Evolutionary conservation across 1,140 invertebrate genomes (phyloP).

Genomic region (Brachionus rotundiformis): DNA sequence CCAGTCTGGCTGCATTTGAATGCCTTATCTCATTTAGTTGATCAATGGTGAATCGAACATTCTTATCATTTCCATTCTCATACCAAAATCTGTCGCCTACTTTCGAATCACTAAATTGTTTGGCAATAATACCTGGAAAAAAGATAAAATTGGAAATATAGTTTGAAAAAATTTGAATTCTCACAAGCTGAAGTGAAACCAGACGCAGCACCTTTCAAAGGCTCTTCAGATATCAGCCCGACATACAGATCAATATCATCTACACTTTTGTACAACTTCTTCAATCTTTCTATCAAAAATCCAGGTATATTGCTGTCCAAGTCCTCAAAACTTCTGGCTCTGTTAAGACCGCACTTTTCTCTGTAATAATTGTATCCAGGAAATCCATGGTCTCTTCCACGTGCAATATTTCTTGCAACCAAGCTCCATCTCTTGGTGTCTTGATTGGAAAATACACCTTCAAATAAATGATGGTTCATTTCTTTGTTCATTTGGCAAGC

Average conservation of each 20-base stretch:
- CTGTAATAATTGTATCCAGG: slow-evolving; percentile 86
- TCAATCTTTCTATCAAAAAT: background rate
- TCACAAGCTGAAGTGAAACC: slow-evolving; percentile 89
- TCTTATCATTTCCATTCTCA: slow-evolving; percentile 66
- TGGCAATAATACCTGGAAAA: slow-evolving; percentile 72
- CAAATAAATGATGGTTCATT: slow-evolving; percentile 28
- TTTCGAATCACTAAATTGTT: slow-evolving; percentile 84
- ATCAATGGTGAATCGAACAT: background rate
- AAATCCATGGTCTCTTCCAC: slow-evolving; percentile 88
- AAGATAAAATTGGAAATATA: no score
- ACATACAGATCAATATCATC: slow-evolving; percentile 56
- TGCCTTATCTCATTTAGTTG: background rate
- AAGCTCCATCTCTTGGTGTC: slow-evolving; percentile 62
- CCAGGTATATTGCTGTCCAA: slow-evolving; percentile 67
- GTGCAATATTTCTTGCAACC: slow-evolving; percentile 92
- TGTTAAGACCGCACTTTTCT: slow-evolving; percentile 73
- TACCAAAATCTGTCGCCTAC: slow-evolving; percentile 95
- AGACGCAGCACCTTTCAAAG: slow-evolving; percentile 79
- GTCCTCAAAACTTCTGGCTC: background rate
- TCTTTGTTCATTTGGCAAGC: background rate
- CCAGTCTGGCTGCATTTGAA: slow-evolving; percentile 24
- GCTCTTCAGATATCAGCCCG: slow-evolving; percentile 78
- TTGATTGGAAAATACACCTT: background rate
- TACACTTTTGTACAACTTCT: slow-evolving; percentile 46
- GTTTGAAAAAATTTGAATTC: background rate